Base-by-base conservation (phyloP, 2,113 vertebrate species). In the Pholis gunnellus region DNA sequence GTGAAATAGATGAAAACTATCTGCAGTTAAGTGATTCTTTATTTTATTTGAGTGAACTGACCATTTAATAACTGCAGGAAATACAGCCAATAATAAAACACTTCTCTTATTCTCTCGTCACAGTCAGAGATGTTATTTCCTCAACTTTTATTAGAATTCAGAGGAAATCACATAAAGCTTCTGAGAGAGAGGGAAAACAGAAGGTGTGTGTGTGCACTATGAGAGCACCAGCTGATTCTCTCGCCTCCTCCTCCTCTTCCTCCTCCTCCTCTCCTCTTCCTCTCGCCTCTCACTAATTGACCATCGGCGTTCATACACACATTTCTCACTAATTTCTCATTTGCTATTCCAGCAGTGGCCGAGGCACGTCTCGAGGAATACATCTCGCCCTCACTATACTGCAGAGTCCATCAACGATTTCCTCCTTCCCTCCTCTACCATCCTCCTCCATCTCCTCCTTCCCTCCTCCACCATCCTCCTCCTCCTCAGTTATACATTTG, bases 311-410 rank as follows among this genome's bases (percentile, higher is more conserved):
- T 97, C 97, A 96, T 96, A 92, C 96, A 94, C 98, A 98, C 98
- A 97, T 95, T 93, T 96, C 96, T 92, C 96, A 94, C 97, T 99
- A 99, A 99, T 99, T 99, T 97, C 95, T 95, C 95, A 97, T 97
- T 98, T 98, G 95, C 96, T 96, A 99, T 99, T 98, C 98, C 93
- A 95, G 92, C 94, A 95, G 96, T 95, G 96, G 94, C 94, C 95
- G 93, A 95, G 91, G 94, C 95, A 89, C 94, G 96, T 95, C 96
- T 96, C 92, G 84, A 96, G 96, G 96, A 96, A 97, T 95, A 97
- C 94, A 89, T 96, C 95, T 95, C 96, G 92, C 95, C 94, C 95
- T 95, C 95, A 95, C 92, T 91, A 25, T 84, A 25, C 84, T 90
- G 94, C 86, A 93, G 95, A 95, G 94, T 83, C 87, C 83, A 93